These are phyloP conservation scores for Synergus japonicus DNA, from an alignment of 2,888 invertebrate species.

Conservation along the genomic window DNA sequence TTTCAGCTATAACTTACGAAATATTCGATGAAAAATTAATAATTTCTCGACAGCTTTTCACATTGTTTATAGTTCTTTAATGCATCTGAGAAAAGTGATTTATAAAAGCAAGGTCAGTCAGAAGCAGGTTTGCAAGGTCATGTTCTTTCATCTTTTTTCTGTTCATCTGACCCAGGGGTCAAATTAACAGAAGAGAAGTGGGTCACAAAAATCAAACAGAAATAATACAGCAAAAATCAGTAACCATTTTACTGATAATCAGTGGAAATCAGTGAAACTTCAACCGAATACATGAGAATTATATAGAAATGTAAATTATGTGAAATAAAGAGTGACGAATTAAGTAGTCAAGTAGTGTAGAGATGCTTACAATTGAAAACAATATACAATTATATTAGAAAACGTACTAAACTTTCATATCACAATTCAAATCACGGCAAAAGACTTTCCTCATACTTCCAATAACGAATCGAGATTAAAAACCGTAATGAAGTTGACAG, in stretches of 20 bases:
- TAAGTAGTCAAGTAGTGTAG: neutral
- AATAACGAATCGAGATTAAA: slow-evolving; percentile 21
- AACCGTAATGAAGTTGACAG: slow-evolving; percentile 38
- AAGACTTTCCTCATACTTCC: slow-evolving; percentile 12
- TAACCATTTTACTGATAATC: no score
- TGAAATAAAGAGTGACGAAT: neutral
- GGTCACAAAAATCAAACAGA: no score
- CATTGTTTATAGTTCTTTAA: neutral
- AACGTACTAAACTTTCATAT: neutral
- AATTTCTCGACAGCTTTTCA: neutral
- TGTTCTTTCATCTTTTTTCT: neutral
- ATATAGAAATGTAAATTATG: neutral
- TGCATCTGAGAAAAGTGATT: neutral
- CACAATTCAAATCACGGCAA: neutral
- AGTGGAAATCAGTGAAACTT: no score
- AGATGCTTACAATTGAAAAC: neutral
- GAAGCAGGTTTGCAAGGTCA: slow-evolving; percentile 12
- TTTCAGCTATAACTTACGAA: slow-evolving; percentile 5
- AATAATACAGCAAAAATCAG: no score
- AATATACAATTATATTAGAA: neutral
- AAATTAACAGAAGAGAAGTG: no score
- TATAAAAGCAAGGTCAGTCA: slow-evolving; percentile 3
- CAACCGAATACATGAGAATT: no score
- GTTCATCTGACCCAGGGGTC: no score
- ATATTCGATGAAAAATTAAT: neutral